Base-by-base conservation (phyloP, 2,797 vertebrate species). In the Sebastes cheni region DNA sequence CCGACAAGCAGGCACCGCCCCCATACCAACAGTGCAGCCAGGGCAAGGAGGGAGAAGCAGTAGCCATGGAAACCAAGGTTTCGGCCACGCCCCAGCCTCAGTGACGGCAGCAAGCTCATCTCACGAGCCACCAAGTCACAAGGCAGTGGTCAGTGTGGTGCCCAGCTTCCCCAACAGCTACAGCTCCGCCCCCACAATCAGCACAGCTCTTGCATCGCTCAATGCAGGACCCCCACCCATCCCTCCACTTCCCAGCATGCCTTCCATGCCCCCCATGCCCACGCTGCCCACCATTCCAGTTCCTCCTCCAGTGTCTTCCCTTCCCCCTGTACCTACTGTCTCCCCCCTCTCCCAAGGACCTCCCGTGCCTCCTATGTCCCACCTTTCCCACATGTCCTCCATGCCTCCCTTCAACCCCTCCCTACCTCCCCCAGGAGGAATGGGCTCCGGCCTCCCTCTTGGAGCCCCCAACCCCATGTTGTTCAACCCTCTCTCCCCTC, bases 191-290 rank as follows among this genome's bases (percentile, higher is more conserved):
- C 97, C 97, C 23, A 95, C 97, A 65, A 95, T 99, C 90, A 97
- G 97, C 50, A 97, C 97, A 80, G 96, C 97, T 82, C 96, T 97
- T 50, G 96, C 97, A 22, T 90, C 98, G 4, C 95, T 98, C 91
- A 97, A 96, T 89, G 96, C 97, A 62, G 97, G 97, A 78, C 98
- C 97, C 81, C 98, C 98, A 79, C 98, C 98, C 62, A 98, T 99
- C 58, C 97, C 98, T 77, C 94, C 97, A 72, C 95, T 99, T 88
- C 97, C 98, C 56, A 97, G 96, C 87, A 95, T 99, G 95, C 96
- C 98, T 76, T 95, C 96, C 58, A 93, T 97, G 88, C 96, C 96
- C 1, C 96, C 98, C 13, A 97, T 99, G 95, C 97, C 97, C 85
- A 96, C 97, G 8, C 95, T 98, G 87, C 97, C 98, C 73, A 96